Percentiles rank a stretch among this genome's conserved stretches.
phyloP scores from a whole-genome alignment of 2,113 vertebrate species.

The Rhabdornis inornatus region DNA sequence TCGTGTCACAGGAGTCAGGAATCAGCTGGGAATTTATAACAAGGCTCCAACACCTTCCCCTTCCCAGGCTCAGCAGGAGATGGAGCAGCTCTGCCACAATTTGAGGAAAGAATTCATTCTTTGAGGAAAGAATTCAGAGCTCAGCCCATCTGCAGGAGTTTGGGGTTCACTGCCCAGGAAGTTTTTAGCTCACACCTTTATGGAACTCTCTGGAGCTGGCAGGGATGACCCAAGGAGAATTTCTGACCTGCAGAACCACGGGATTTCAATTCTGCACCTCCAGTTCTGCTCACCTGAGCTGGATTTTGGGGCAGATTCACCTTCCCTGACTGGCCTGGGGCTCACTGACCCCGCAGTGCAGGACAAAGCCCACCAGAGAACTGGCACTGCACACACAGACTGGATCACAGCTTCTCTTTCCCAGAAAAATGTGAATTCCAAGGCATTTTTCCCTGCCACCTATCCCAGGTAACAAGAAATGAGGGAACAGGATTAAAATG shows the following conservation, averaged over 20 bases:
- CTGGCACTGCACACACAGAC: background rate
- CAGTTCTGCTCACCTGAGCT: background rate
- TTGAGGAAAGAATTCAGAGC: background rate
- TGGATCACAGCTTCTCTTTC: background rate
- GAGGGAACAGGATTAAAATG: accelerated
- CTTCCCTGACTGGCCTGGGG: background rate
- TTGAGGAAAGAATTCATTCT: background rate
- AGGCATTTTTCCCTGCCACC: background rate
- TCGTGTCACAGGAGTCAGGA: no score
- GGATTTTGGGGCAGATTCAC: accelerated
- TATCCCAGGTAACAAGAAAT: background rate
- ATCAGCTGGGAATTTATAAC: no score
- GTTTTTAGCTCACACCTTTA: background rate
- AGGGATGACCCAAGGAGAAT: background rate
- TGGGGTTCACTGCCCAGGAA: background rate
- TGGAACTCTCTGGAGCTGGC: background rate
- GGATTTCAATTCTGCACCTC: background rate
- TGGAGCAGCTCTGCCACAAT: background rate
- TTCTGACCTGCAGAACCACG: accelerated
- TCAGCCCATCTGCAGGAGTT: background rate
- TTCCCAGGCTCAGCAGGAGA: background rate
- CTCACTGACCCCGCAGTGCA: background rate
- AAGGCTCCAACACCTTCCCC: background rate
- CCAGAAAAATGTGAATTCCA: background rate
- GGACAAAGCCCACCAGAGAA: background rate